These are phyloP conservation scores for Pteronotus mesoamericanus DNA, from an alignment of 2,797 vertebrate genomes.

Conservation along the genomic window DNA sequence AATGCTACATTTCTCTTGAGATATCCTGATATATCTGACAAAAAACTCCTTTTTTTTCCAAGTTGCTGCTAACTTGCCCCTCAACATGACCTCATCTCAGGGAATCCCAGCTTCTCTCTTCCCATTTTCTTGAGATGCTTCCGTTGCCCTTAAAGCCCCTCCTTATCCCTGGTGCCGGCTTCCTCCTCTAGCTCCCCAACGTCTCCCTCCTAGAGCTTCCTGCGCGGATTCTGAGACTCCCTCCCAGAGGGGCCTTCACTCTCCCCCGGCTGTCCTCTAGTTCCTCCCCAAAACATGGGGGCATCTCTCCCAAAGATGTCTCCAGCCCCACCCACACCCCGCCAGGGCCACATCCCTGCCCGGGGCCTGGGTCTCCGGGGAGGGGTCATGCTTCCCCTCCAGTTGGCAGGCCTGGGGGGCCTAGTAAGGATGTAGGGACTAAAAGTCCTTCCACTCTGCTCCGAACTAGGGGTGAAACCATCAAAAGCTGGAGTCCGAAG, in stretches of 20 bases:
- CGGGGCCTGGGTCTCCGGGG: background rate
- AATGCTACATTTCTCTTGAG: too few relatives aligned
- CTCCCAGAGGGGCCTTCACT: background rate
- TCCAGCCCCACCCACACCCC: rapidly evolving
- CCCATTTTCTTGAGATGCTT: background rate
- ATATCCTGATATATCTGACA: rapidly evolving
- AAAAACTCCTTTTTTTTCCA: background rate
- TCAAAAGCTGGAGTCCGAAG: background rate
- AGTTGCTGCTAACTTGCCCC: too few relatives aligned
- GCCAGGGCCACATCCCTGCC: background rate
- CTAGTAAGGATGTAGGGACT: background rate
- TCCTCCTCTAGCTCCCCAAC: too few relatives aligned
- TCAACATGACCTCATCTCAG: background rate
- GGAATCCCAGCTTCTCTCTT: background rate
- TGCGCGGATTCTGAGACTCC: too few relatives aligned
- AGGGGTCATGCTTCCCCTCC: background rate
- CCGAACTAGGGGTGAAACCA: background rate
- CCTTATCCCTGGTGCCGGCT: rapidly evolving
- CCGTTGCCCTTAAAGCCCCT: background rate
- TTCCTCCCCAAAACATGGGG: background rate
- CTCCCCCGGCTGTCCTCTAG: background rate
- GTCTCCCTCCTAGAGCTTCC: background rate
- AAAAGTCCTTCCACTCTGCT: background rate
- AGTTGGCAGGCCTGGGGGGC: background rate
- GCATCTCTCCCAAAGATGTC: background rate